Percentiles rank a stretch among this genome's conserved stretches.
These are phyloP conservation scores for Mongoloraphidia duomilia DNA, from an alignment of 2,888 invertebrate genomes.

Conservation along the genomic window DNA sequence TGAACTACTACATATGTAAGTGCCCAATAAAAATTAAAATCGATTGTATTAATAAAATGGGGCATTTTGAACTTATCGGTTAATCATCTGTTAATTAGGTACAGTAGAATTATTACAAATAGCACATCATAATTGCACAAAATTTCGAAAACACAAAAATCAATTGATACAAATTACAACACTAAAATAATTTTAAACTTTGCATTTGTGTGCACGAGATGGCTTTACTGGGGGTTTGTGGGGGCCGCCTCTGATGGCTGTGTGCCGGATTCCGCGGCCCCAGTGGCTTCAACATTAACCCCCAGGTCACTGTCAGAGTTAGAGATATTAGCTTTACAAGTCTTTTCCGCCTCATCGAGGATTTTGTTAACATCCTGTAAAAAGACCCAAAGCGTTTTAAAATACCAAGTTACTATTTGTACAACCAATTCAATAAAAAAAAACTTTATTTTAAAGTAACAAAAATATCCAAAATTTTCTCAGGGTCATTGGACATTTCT, in stretches of 20 bases:
- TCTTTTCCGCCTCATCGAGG: slow-evolving; percentile 24
- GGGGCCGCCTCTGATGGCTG: slow-evolving; percentile 1
- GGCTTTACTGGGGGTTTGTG: slow-evolving; percentile 1
- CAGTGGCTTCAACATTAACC: slow-evolving; percentile 19
- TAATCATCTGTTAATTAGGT: not conserved
- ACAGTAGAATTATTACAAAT: not conserved
- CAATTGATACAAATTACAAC: not conserved
- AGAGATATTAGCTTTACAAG: slow-evolving; percentile 5
- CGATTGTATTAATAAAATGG: not conserved
- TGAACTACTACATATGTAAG: slow-evolving; percentile 2
- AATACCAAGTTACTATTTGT: not conserved
- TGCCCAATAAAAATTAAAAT: not conserved
- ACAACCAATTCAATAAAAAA: not conserved
- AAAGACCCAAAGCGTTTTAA: slow-evolving; percentile 22
- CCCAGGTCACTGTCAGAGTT: slow-evolving; percentile 15
- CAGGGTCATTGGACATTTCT: no score
- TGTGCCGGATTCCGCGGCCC: not conserved
- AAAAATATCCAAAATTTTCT: not conserved
- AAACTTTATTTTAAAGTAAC: not conserved
- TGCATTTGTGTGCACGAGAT: not conserved
- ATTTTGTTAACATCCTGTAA: slow-evolving; percentile 36
- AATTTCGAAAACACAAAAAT: slow-evolving; percentile 5
- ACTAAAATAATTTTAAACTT: not conserved
- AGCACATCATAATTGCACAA: slow-evolving; percentile 5
- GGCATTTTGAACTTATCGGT: not conserved